Percentiles rank a stretch among this genome's conserved stretches.
Evolutionary conservation across 2,113 vertebrate species (phyloP).

Genomic region (Vidua macroura): DNA sequence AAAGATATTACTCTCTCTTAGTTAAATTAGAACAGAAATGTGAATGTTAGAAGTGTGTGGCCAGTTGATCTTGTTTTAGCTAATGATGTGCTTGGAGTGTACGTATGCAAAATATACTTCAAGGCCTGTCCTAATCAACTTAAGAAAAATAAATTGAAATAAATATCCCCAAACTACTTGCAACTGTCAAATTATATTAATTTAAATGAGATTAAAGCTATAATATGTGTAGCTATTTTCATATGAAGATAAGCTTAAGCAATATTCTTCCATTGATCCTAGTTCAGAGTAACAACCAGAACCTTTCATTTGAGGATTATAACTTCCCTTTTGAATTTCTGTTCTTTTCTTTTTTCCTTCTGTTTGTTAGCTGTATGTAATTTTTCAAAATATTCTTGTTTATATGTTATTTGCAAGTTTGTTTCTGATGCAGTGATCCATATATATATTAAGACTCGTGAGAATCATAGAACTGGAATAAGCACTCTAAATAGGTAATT

Average conservation of each 20-base stretch:
- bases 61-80: neutral
- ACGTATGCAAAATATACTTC: conserved; percentile 18
- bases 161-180: conserved; percentile 17
- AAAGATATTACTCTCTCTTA: neutral
- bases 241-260: conserved; percentile 10
- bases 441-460: neutral
- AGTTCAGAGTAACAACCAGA: neutral
- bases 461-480: neutral
- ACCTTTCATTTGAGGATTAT: neutral
- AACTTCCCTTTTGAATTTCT: neutral
- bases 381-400: neutral
- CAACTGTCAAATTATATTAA: conserved; percentile 39
- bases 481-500: neutral
- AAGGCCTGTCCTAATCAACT: conserved; percentile 26
- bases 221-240: neutral
- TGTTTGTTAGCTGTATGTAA: neutral
- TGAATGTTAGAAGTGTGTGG: neutral
- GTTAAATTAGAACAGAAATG: neutral
- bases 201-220: conserved; percentile 43
- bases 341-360: neutral
- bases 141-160: conserved; percentile 45
- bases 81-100: neutral
- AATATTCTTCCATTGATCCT: conserved; percentile 12
- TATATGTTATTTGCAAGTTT: neutral
- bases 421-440: neutral